A percentile compares a stretch with the other conserved stretches of the same genome.
Evolutionary conservation across 2,797 vertebrate species (phyloP).

Genomic region (Falco rusticolus): DNA sequence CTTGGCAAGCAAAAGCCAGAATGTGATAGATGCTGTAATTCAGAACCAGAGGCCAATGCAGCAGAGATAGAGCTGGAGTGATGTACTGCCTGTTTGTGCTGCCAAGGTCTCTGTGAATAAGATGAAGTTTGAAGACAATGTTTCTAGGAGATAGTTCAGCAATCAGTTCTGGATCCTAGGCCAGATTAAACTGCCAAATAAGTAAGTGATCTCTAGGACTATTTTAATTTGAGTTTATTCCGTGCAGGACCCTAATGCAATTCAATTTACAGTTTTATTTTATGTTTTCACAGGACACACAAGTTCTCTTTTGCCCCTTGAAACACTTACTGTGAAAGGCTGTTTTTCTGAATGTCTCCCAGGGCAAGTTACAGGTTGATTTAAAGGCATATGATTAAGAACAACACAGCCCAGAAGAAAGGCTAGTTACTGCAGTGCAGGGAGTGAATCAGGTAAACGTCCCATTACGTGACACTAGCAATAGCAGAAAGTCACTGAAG

Average conservation of each 20-base stretch:
- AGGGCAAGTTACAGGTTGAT: conserved; percentile 8
- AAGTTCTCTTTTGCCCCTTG: neutral
- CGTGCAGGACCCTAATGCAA: neutral
- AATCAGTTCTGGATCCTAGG: conserved; percentile 52
- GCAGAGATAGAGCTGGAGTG: conserved; percentile 46
- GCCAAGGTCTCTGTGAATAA: conserved; percentile 61
- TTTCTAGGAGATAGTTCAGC: conserved; percentile 55
- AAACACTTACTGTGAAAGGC: conserved; percentile 4
- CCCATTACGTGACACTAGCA: neutral
- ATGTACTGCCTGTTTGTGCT: conserved; percentile 64
- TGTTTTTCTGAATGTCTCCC: neutral
- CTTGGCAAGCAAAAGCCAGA: conserved; percentile 61
- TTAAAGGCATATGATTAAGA: conserved; percentile 50
- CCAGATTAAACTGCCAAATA: conserved; percentile 54
- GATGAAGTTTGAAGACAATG: conserved; percentile 56
- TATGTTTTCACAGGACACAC: neutral
- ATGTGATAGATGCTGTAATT: conserved; percentile 68
- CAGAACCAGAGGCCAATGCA: conserved; percentile 65
- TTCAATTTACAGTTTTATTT: conserved; percentile 24
- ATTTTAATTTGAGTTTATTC: conserved; percentile 53
- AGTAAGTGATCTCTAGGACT: conserved; percentile 33
- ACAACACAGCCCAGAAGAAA: conserved; percentile 13
- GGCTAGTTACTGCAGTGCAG: neutral
- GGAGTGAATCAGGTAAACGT: neutral
- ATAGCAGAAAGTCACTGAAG: neutral